Evolutionary conservation across 1,140 invertebrate species (phyloP).

Genomic region (Trichonephila inaurata): DNA sequence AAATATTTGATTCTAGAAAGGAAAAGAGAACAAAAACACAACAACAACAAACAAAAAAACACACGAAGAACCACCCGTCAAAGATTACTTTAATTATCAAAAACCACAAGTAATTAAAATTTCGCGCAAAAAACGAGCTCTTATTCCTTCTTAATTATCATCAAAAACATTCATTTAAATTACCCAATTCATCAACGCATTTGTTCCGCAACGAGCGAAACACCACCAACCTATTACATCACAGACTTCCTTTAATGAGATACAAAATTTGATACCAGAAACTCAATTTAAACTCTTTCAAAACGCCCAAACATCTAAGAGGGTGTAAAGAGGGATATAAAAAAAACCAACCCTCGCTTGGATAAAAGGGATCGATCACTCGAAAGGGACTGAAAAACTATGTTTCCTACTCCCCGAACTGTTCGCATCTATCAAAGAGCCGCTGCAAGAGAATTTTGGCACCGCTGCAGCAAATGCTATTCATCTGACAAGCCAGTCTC

Average conservation of each 20-base stretch:
- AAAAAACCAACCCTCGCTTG: neutral
- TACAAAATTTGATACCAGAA: neutral
- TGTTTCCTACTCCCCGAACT: slow-evolving; percentile 4
- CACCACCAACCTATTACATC: neutral
- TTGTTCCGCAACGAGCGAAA: neutral
- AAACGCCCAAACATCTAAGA: neutral
- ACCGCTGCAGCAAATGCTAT: neutral
- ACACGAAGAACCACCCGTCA: too few relatives aligned
- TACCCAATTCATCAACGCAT: neutral
- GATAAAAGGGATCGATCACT: neutral
- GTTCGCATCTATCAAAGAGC: slow-evolving; percentile 22
- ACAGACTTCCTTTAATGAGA: neutral
- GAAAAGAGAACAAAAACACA: too few relatives aligned
- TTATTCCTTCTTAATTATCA: too few relatives aligned
- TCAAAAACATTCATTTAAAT: neutral
- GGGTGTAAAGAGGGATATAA: neutral
- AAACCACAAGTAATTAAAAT: neutral
- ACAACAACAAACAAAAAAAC: too few relatives aligned
- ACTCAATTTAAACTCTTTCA: neutral
- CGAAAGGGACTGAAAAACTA: neutral
- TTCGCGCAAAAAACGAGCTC: neutral
- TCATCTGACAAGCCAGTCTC: neutral
- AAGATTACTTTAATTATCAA: neutral
- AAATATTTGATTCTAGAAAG: too few relatives aligned
- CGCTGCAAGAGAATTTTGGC: neutral